Conservation (phyloP, 1,140 invertebrate species). For the Pemphigus obesinymphae region DNA sequence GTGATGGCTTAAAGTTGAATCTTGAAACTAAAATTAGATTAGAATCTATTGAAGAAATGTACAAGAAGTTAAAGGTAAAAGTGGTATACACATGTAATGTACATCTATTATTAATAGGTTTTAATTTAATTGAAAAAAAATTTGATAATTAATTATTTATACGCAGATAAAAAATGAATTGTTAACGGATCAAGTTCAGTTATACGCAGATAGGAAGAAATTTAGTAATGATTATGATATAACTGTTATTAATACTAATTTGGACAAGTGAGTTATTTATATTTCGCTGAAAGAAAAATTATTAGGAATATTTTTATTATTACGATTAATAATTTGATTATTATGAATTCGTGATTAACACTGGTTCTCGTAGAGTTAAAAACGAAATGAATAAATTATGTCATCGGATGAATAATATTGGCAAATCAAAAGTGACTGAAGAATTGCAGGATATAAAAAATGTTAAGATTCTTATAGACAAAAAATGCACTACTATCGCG, state of each 20-base stretch:
- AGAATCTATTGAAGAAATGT: background rate
- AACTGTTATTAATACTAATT: background rate
- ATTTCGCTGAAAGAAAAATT: too few relatives aligned
- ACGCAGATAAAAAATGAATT: background rate
- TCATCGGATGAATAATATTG: too few relatives aligned
- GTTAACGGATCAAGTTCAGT: background rate
- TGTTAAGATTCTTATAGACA: background rate
- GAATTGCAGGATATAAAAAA: background rate
- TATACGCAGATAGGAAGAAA: background rate
- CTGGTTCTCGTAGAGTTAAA: background rate
- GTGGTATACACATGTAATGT: background rate
- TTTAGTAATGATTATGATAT: background rate
- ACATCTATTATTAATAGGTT: background rate
- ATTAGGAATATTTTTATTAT: too few relatives aligned
- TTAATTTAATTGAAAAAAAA: background rate
- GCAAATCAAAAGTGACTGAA: background rate
- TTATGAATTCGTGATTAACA: background rate
- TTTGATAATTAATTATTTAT: background rate
- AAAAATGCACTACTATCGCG: background rate
- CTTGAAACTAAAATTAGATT: background rate
- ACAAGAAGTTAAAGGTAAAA: background rate
- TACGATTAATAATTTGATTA: background rate
- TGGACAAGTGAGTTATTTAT: background rate
- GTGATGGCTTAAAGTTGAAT: background rate
- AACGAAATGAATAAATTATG: background rate